A percentile compares a stretch with the other conserved stretches of the same genome.
Conservation (phyloP, 2,797 vertebrate genomes). For the Aldrovandia affinis region DNA sequence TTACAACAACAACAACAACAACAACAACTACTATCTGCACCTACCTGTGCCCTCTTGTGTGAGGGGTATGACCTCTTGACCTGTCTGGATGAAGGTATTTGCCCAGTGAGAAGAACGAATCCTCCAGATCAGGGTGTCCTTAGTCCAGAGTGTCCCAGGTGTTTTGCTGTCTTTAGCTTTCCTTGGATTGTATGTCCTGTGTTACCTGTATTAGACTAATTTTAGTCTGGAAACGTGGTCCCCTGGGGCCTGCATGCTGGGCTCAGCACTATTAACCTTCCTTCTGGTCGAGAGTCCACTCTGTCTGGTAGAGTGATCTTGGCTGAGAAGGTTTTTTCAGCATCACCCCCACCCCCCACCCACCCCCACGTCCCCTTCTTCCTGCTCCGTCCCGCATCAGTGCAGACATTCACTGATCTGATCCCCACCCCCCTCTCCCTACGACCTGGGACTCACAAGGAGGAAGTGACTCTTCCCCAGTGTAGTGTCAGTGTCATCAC, state of each 20-base stretch:
- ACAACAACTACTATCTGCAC: neutral
- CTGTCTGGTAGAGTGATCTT: neutral
- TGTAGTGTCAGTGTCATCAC: constrained; percentile 59
- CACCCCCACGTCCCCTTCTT: neutral
- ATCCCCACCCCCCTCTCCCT: neutral
- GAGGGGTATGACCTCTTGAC: neutral
- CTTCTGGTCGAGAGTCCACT: neutral
- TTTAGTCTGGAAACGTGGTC: neutral
- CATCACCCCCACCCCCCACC: neutral
- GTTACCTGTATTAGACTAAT: neutral
- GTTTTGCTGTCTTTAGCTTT: neutral
- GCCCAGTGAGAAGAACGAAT: neutral
- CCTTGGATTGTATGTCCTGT: neutral
- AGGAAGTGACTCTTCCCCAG: constrained; percentile 41
- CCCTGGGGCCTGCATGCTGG: neutral
- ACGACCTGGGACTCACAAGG: constrained; percentile 15
- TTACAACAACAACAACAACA: neutral
- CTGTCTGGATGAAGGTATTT: neutral
- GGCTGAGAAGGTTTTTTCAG: neutral
- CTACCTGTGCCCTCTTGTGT: neutral
- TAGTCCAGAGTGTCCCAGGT: neutral
- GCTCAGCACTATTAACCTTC: neutral
- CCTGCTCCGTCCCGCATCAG: neutral
- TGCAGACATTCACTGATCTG: constrained; percentile 21
- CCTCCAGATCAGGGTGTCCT: neutral